Conservation (phyloP, 2,797 vertebrate genomes). For the Eospalax fontanierii region DNA sequence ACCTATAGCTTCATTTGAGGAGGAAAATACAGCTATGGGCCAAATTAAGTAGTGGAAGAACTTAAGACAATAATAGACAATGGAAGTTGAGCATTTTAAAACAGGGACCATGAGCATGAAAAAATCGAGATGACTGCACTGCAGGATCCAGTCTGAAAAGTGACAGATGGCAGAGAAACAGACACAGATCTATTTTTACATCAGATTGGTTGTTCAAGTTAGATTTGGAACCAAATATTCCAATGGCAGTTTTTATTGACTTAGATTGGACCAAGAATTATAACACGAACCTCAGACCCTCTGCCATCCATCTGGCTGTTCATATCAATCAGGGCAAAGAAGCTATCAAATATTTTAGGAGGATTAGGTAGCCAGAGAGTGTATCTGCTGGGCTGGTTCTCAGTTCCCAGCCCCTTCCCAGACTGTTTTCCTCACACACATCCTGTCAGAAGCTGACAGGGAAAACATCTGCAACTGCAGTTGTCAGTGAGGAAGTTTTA, state of each 20-base stretch:
- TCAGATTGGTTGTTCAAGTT: constrained; percentile 61
- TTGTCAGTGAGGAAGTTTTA: neutral
- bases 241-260: constrained; percentile 53
- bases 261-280: constrained; percentile 44
- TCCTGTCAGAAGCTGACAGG: neutral
- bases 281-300: constrained; percentile 45
- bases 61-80: constrained; percentile 78
- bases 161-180: constrained; percentile 75
- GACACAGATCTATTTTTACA: constrained; percentile 69
- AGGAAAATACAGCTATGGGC: too few species aligned
- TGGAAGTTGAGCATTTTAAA: constrained; percentile 85
- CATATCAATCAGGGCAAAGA: neutral
- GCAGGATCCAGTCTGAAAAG: constrained; percentile 74
- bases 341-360: neutral
- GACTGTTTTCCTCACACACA: neutral
- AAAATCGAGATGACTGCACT: constrained; percentile 85
- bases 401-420: neutral
- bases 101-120: constrained; percentile 78
- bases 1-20: too few species aligned
- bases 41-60: too few species aligned
- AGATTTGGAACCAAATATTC: constrained; percentile 70
- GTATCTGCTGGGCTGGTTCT: neutral
- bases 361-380: neutral
- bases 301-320: neutral
- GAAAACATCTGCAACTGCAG: neutral